Evolutionary conservation across 1,140 invertebrate genomes (phyloP).

Genomic region (Diprion similis): DNA sequence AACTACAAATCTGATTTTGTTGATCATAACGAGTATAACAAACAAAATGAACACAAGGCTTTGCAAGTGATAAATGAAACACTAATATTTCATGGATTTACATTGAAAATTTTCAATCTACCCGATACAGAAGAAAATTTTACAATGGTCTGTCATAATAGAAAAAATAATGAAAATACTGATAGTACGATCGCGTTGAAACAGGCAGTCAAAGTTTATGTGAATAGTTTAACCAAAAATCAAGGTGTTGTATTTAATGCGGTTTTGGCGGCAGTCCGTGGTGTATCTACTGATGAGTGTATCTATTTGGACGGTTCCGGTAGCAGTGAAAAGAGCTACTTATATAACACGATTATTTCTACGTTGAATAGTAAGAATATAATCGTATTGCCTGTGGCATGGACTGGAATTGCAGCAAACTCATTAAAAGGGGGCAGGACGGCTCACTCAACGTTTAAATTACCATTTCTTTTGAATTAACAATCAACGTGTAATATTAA

Average conservation of each 20-base stretch:
- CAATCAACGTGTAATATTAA: constrained; percentile 23
- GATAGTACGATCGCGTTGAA: constrained; percentile 12
- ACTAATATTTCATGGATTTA: constrained; percentile 18
- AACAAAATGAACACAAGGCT: constrained; percentile 17
- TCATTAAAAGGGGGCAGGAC: constrained; percentile 39
- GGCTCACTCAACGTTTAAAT: constrained; percentile 39
- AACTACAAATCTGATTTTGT: constrained; percentile 12
- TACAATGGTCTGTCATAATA: background rate
- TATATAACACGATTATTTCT: constrained; percentile 35
- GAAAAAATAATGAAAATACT: constrained; percentile 9
- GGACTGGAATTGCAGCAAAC: constrained; percentile 42
- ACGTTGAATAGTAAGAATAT: constrained; percentile 12
- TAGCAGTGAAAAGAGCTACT: constrained; percentile 38
- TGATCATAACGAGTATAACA: constrained; percentile 14
- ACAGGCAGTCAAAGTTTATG: background rate
- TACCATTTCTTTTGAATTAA: constrained; percentile 30
- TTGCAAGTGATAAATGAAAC: constrained; percentile 22
- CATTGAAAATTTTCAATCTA: constrained; percentile 22
- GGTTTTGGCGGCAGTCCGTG: constrained; percentile 7
- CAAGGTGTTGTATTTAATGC: constrained; percentile 9
- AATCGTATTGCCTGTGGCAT: constrained; percentile 15
- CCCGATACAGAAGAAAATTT: constrained; percentile 23
- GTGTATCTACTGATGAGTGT: constrained; percentile 16
- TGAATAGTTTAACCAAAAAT: background rate
- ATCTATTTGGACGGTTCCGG: constrained; percentile 37